These are phyloP conservation scores for Scomber japonicus DNA, from an alignment of 2,113 vertebrate species.

Conservation along the genomic window DNA sequence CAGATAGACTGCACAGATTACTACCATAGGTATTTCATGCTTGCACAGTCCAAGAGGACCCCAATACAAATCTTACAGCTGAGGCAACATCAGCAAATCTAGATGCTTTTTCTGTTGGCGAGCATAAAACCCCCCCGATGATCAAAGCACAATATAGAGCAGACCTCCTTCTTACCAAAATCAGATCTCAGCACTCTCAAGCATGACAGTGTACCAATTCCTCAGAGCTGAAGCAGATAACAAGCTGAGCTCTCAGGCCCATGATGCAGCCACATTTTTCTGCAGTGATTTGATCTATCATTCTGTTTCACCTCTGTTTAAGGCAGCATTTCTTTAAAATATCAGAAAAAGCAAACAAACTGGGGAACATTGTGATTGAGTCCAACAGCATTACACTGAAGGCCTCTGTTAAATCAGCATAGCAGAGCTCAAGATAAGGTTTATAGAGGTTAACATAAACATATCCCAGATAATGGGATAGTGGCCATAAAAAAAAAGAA, in stretches of 20 bases:
- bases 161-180: conserved; percentile 51
- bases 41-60: conserved; percentile 37
- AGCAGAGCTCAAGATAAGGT: conserved; percentile 8
- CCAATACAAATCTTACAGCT: conserved; percentile 46
- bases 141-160: conserved; percentile 64
- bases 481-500: neutral
- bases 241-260: conserved; percentile 51
- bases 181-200: conserved; percentile 66
- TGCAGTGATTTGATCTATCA: conserved; percentile 45
- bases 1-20: conserved; percentile 39
- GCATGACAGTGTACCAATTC: conserved; percentile 51
- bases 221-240: conserved; percentile 60
- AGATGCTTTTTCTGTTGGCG: conserved; percentile 43
- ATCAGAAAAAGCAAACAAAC: conserved; percentile 39
- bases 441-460: conserved; percentile 24
- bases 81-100: conserved; percentile 61
- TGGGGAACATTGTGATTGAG: conserved; percentile 14
- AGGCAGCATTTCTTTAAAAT: conserved; percentile 43
- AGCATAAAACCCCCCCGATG: conserved; percentile 37
- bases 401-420: conserved; percentile 40
- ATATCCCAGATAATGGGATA: neutral
- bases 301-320: conserved; percentile 53
- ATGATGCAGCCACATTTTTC: conserved; percentile 46
- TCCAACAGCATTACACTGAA: conserved; percentile 15
- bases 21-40: conserved; percentile 24